phyloP scores from a whole-genome alignment of 2,888 invertebrate genomes.

The Drosophila pseudotalamancana region DNA sequence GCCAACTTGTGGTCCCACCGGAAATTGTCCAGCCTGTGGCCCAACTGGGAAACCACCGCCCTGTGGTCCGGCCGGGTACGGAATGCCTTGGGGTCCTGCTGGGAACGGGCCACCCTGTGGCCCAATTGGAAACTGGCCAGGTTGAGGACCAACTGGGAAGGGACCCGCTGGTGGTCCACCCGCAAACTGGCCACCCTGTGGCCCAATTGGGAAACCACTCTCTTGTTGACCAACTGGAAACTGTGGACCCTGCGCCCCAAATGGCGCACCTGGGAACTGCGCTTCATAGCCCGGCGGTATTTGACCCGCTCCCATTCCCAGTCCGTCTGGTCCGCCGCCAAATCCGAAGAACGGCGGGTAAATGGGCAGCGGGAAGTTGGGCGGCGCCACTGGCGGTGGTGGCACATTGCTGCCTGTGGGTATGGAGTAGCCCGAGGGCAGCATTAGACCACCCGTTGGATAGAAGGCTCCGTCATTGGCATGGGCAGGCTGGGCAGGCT shows the following conservation, averaged over 20 bases:
- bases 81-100: conserved; percentile 25
- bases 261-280: conserved; percentile 27
- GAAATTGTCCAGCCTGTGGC: conserved; percentile 13
- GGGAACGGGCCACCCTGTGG: conserved; percentile 19
- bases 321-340: conserved; percentile 16
- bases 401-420: conserved; percentile 48
- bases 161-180: not conserved
- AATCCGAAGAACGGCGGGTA: conserved; percentile 71
- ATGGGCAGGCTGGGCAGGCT: not conserved
- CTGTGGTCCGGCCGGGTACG: conserved; percentile 15
- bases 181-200: conserved; percentile 6
- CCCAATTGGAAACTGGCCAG: conserved; percentile 3
- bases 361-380: conserved; percentile 68
- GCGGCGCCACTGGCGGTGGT: conserved; percentile 40
- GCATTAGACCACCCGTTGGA: conserved; percentile 46
- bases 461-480: conserved; percentile 45
- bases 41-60: conserved; percentile 8
- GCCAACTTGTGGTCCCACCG: conserved; percentile 14
- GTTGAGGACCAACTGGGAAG: conserved; percentile 20
- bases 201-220: conserved; percentile 13
- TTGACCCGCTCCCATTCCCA: conserved; percentile 12
- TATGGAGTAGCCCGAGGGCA: conserved; percentile 60
- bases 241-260: conserved; percentile 1
- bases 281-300: conserved; percentile 18
- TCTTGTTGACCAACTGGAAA: conserved; percentile 1